Evolutionary conservation across 2,113 vertebrate genomes (phyloP), one percentile per base, ranked within the genome.

Genomic region (Esox niger): DNA sequence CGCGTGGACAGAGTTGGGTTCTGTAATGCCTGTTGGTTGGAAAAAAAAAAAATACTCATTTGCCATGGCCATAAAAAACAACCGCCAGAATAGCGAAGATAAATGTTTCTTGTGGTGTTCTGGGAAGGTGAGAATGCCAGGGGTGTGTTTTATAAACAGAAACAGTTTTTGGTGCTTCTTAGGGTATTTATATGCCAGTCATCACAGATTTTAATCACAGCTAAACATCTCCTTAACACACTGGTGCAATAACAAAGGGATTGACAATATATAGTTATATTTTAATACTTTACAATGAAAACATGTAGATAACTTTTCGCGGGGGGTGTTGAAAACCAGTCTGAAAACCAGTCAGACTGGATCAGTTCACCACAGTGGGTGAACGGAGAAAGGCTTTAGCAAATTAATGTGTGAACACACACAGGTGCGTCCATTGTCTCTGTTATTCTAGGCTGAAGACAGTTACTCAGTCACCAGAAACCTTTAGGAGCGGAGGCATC

Each of bases 301-400:
- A 66, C 79, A 85, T 76, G 73, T 81, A 82, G 73, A 82, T 69
- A 76, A 79, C 62, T 78, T 81, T 74, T 72, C 80, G 75, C 30
- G 71, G n/a, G n/a, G n/a, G n/a, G n/a, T n/a, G 75, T 69, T 26
- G 72, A 78, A 79, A 64, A 71, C 63, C 38, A 43, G 8, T 69
- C 56, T 21, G 49, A 25, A 69, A 75, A n/a, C n/a, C n/a, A n/a
- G n/a, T n/a, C n/a, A n/a, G n/a, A n/a, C 76, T 74, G 83, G 76
- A 72, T 80, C 57, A 38, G 77, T 77, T 59, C 68, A 56, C 72
- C 72, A 38, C 66, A 35, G 31, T 70, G 58, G 62, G 71, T 61
- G 60, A 64, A n/a, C n/a, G n/a, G n/a, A n/a, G n/a, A n/a, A 61
- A 11, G 59, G 74, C 73, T 61, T 73, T 67, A 32, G 27, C 6